These are phyloP conservation scores for Bhutanitis thaidina DNA, from an alignment of 2,888 invertebrate genomes.

Conservation along the genomic window DNA sequence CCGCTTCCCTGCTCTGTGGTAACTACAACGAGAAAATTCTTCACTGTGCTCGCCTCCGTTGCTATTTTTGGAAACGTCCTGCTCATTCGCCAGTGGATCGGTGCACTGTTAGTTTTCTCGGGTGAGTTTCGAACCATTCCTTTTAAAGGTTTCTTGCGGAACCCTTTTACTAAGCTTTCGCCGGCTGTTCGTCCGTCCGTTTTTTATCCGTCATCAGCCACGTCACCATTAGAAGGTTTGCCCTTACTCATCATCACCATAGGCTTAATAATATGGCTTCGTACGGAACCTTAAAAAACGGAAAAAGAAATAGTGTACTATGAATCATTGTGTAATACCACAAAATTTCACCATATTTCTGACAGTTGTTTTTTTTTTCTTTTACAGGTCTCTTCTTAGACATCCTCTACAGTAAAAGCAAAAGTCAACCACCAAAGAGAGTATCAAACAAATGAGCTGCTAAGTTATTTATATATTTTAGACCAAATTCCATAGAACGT, in stretches of 20 bases:
- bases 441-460: slow-evolving; percentile 39
- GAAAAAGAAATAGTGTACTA: too few relatives aligned
- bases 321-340: too few relatives aligned
- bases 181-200: too few relatives aligned
- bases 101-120: slow-evolving; percentile 91
- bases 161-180: too few relatives aligned
- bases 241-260: too few relatives aligned
- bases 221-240: too few relatives aligned
- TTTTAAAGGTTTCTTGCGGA: too few relatives aligned
- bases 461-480: not conserved
- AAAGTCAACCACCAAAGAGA: slow-evolving; percentile 41
- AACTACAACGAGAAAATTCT: slow-evolving; percentile 98
- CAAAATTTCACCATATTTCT: too few relatives aligned
- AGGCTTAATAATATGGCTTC: too few relatives aligned
- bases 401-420: slow-evolving; percentile 83
- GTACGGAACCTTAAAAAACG: too few relatives aligned
- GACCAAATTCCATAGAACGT: not conserved
- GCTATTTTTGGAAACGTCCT: slow-evolving; percentile 94
- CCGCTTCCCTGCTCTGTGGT: slow-evolving; percentile 97
- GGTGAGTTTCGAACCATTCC: slow-evolving; percentile 56
- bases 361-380: too few relatives aligned
- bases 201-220: too few relatives aligned
- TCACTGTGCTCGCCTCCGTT: slow-evolving; percentile 97
- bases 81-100: slow-evolving; percentile 90
- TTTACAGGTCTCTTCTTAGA: slow-evolving; percentile 87